phyloP scores from a whole-genome alignment of 2,888 invertebrate genomes.

The Zaprionus bogoriensis region DNA sequence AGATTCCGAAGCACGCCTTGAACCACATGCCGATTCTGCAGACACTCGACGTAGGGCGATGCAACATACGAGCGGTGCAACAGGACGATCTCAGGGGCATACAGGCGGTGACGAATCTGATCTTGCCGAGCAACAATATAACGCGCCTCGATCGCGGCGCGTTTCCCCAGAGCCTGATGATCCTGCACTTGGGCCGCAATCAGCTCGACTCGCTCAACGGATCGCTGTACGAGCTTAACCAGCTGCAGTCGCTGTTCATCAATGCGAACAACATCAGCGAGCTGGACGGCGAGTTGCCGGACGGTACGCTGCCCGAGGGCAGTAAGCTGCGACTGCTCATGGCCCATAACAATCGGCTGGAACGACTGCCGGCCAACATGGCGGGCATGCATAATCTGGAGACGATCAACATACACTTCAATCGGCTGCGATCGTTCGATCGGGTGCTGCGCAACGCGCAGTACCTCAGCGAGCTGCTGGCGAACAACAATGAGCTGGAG shows the following conservation, averaged over 20 bases:
- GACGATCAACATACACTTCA: constrained; percentile 88
- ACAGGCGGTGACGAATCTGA: constrained; percentile 87
- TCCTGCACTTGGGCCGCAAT: constrained; percentile 90
- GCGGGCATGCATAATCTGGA: constrained; percentile 88
- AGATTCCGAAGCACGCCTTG: constrained; percentile 90
- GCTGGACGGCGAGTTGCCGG: constrained; percentile 90
- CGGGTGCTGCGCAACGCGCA: constrained; percentile 88
- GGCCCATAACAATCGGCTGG: constrained; percentile 89
- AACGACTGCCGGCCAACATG: constrained; percentile 88
- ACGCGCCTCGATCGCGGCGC: constrained; percentile 88
- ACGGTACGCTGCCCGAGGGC: constrained; percentile 87
- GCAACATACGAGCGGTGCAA: constrained; percentile 89
- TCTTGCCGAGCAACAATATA: constrained; percentile 90
- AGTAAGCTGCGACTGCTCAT: constrained; percentile 87
- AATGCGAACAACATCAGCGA: constrained; percentile 89
- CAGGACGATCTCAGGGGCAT: constrained; percentile 90
- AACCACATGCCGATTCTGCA: constrained; percentile 90
- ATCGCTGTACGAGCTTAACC: constrained; percentile 89
- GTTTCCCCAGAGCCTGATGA: constrained; percentile 87
- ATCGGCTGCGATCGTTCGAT: constrained; percentile 88
- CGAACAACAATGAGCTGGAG: constrained; percentile 89
- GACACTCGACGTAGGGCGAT: constrained; percentile 92
- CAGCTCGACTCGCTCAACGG: constrained; percentile 89
- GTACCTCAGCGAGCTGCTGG: constrained; percentile 86
- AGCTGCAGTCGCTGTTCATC: constrained; percentile 90